Base-by-base conservation (phyloP, 2,888 invertebrate genomes). In the Podotricha telesiphe region DNA sequence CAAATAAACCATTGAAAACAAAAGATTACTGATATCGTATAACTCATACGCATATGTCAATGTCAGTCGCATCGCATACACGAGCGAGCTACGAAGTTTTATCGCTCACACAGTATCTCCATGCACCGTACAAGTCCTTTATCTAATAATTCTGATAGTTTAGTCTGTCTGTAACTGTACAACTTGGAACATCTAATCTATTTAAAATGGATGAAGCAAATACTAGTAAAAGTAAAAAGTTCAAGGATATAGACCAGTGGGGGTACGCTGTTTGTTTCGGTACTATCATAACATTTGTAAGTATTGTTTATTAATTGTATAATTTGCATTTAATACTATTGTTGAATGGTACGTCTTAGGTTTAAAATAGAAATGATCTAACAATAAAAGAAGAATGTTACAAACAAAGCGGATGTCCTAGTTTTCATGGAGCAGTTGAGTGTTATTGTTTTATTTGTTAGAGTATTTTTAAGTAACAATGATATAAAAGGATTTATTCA, bases 201-300 rank as follows among this genome's bases (percentile, higher is more conserved):
- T 47, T 28, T 48, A 72, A 71, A 62, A 72, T 73, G 71, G 69
- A 71, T 15, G 42, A 37, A 6, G 50, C 37, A 61, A 69, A 75
- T 72, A 66, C 61, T 66, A 63, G 68, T 50, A 64, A 73, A 76
- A 48, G 68, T 75, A 55, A 68, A 67, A 59, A 67, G 68, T 66
- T 68, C 42, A 62, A 67, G 15, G 78, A 80, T 51, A 77, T 45
- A n/a, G 82, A 83, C 55, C 75, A 70, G 19, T 96, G 95, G 95
- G 96, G 96, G 5, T 95, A 95, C 85, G 87, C 94, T 64, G 94
- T 96, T 42, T 94, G 95, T 58, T 81, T 95, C 22, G 95, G 95
- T 20, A 94, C 94, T 68, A 89, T 94, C 58, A 82, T 95, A 34
- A 94, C 94, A 59, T 95, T 95, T 82, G 95, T 96, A 84, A 95